Base-by-base conservation (phyloP, 1,140 invertebrate species). In the Euura lappo region DNA sequence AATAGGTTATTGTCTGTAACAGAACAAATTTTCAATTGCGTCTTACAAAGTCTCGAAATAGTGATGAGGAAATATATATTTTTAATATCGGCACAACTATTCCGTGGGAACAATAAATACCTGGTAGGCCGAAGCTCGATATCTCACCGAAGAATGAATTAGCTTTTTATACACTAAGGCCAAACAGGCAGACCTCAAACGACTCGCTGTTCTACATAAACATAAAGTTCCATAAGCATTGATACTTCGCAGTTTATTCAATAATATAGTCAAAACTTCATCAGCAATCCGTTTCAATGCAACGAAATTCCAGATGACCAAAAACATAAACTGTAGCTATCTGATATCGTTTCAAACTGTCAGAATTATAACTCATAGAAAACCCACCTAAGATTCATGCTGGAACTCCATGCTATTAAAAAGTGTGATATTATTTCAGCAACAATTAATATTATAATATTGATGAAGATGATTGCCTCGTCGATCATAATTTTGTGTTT, bases 1-100 rank as follows among this genome's bases (percentile, higher is more conserved):
- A 77, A 69, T 79, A 78, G 2, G 76, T 80, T 69, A 81, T 74
- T 0, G 75, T 81, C 79, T 81, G 71, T 45, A 79, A 76, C n/a
- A 75, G 67, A 69, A 75, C 69, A 68, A 66, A 65, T 42, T 60
- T 60, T 60, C 13, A 60, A 60, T 60, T 60, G 13, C 13, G 10
- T 51, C 7, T 51, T 8, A n/a, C 2, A n/a, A 28, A 28, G 28
- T 28, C 28, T 28, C 28, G 28, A 28, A 28, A 28, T 28, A 28
- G 1, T 28, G 28, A 28, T 28, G 28, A 28, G 28, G 28, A 28
- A 28, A 28, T 28, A 28, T 28, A 28, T 28, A 28, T 28, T 28
- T 28, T 28, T 28, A 28, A 28, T 28, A 28, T 28, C 28, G 28
- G 28, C 28, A 28, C 28, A 28, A 28, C 28, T 28, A 28, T 28